These are phyloP conservation scores for Lepidocyrtoides sp. DNA, from an alignment of 2,888 invertebrate species.

Conservation along the genomic window DNA sequence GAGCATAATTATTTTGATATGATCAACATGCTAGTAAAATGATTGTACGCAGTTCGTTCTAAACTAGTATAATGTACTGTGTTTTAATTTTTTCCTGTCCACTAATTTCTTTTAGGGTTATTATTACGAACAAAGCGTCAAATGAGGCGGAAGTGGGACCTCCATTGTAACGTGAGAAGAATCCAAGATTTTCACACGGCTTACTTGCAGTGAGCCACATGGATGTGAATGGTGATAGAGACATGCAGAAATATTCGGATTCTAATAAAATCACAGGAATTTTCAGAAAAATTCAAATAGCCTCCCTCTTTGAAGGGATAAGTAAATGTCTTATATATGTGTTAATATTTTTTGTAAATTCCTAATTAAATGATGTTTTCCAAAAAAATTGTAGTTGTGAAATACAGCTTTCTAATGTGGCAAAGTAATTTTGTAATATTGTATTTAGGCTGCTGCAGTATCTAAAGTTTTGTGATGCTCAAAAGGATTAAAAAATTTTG, in stretches of 20 bases:
- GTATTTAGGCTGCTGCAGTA: too few relatives aligned
- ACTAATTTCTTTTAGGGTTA: conserved; percentile 30
- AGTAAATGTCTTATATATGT: too few relatives aligned
- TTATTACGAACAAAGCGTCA: not conserved
- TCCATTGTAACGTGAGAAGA: conserved; percentile 35
- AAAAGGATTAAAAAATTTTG: too few relatives aligned
- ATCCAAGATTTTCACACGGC: conserved; percentile 66
- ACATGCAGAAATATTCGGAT: not conserved
- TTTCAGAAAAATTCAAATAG: too few relatives aligned
- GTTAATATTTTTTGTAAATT: too few relatives aligned
- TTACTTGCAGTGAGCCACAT: not conserved
- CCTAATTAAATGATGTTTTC: too few relatives aligned
- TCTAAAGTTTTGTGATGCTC: too few relatives aligned
- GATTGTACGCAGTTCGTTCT: not conserved
- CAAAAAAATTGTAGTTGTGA: too few relatives aligned
- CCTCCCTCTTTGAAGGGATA: too few relatives aligned
- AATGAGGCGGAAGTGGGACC: conserved; percentile 34
- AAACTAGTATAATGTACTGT: not conserved
- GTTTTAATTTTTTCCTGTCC: conserved; percentile 49
- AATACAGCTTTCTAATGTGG: too few relatives aligned
- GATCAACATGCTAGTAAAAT: conserved; percentile 14
- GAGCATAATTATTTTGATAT: conserved; percentile 33
- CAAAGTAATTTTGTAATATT: too few relatives aligned
- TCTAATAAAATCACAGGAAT: too few relatives aligned
- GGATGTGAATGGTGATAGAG: not conserved